phyloP scores from a whole-genome alignment of 2,113 vertebrate genomes.

The Nanger granti region DNA sequence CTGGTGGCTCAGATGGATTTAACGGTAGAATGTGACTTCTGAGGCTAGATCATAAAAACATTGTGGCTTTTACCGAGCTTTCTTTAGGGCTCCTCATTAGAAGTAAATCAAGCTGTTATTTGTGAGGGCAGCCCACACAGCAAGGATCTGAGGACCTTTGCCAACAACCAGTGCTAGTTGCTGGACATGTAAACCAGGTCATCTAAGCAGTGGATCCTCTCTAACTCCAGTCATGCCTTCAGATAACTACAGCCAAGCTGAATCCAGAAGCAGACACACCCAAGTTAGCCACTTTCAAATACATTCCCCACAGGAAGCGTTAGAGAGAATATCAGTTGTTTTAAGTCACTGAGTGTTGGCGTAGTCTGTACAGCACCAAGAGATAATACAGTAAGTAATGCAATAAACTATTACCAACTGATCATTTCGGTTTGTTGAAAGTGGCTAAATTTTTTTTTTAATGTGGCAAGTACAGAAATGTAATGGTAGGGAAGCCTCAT shows the following conservation, averaged over 20 bases:
- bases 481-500: neutral
- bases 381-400: neutral
- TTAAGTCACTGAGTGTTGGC: neutral
- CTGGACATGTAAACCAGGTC: too few species aligned
- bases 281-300: neutral
- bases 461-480: neutral
- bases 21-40: neutral
- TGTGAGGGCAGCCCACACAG: neutral
- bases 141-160: neutral
- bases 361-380: neutral
- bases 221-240: neutral
- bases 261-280: neutral
- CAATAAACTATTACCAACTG: neutral
- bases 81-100: neutral
- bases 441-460: neutral
- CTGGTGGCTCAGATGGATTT: neutral
- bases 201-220: neutral
- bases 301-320: neutral
- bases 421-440: neutral
- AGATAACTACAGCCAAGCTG: neutral
- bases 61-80: neutral
- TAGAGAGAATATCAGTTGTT: neutral
- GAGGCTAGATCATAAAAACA: neutral
- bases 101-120: neutral
- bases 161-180: neutral